phyloP scores from a whole-genome alignment of 2,113 vertebrate species.

The Ornithorhynchus anatinus region DNA sequence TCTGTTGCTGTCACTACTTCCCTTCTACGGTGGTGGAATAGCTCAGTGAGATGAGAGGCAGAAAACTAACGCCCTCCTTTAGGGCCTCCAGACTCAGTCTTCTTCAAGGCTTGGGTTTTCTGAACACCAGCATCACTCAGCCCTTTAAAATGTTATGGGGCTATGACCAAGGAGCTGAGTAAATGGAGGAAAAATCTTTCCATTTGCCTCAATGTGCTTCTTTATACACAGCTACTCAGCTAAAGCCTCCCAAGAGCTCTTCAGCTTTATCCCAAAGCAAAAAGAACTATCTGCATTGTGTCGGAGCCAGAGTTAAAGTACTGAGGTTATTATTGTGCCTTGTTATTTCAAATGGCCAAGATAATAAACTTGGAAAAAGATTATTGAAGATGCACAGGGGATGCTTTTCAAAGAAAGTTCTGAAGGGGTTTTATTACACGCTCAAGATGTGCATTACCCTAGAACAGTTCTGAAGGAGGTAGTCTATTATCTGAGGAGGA shows the following conservation, averaged over 20 bases:
- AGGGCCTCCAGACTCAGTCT: too few relatives aligned
- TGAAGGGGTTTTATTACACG: neutral
- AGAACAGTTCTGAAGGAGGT: neutral
- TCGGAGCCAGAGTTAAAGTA: conserved; percentile 3
- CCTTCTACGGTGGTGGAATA: neutral
- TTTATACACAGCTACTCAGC: neutral
- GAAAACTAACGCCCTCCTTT: neutral
- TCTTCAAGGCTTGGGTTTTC: too few relatives aligned
- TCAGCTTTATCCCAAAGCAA: neutral
- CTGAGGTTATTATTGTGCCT: neutral
- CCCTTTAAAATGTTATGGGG: neutral
- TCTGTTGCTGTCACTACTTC: too few relatives aligned
- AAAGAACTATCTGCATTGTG: neutral
- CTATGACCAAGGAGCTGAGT: conserved; percentile 2
- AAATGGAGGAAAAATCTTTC: neutral
- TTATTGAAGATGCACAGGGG: neutral
- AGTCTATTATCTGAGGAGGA: neutral
- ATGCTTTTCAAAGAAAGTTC: conserved; percentile 13
- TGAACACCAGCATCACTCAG: too few relatives aligned
- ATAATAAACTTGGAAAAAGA: neutral
- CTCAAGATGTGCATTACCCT: neutral
- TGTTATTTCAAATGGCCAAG: conserved; percentile 22
- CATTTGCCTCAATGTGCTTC: neutral
- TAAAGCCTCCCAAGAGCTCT: neutral
- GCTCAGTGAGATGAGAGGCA: neutral